Percentiles rank a stretch among this genome's conserved stretches.
Conservation (phyloP, 2,888 invertebrate species). For the Pandemis corylana region DNA sequence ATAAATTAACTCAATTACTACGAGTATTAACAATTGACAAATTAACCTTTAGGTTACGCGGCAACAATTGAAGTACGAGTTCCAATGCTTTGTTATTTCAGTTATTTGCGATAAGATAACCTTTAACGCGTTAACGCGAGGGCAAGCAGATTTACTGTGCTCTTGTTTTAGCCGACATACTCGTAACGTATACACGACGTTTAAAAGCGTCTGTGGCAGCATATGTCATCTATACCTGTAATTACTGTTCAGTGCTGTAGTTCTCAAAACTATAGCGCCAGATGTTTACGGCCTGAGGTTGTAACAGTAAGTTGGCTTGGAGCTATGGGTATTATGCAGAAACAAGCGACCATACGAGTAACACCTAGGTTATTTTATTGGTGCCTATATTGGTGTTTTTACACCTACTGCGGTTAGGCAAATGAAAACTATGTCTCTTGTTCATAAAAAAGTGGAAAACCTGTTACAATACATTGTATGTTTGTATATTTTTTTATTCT, state of each 20-base stretch:
- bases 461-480: too few relatives aligned
- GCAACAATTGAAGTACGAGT: neutral
- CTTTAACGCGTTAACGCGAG: slow-evolving; percentile 3
- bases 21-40: neutral
- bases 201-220: neutral
- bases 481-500: too few relatives aligned
- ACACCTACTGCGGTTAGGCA: too few relatives aligned
- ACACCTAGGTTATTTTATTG: neutral
- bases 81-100: neutral
- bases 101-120: slow-evolving; percentile 5
- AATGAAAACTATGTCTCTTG: too few relatives aligned
- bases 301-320: neutral
- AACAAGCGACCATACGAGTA: neutral
- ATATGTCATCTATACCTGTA: neutral
- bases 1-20: neutral
- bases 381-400: too few relatives aligned
- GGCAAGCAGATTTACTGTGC: neutral
- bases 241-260: neutral
- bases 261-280: neutral
- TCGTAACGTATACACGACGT: neutral
- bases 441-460: too few relatives aligned
- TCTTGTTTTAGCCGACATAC: neutral
- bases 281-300: neutral
- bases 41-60: slow-evolving; percentile 7
- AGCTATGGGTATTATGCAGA: neutral